Percentiles rank a stretch among this genome's conserved stretches.
phyloP scores from a whole-genome alignment of 2,888 invertebrate genomes.

The Rhingia rostrata region DNA sequence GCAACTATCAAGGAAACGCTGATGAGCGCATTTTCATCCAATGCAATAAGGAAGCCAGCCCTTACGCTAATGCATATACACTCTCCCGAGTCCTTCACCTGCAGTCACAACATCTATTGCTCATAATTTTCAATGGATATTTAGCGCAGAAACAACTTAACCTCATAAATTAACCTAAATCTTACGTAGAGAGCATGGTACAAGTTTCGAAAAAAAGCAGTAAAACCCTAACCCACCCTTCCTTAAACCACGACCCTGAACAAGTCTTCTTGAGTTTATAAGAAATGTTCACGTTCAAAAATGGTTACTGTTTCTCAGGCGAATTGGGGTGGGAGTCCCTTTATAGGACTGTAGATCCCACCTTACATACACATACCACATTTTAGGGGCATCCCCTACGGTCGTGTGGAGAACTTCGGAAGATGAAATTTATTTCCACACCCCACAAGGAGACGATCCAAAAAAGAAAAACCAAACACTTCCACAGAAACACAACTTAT shows the following conservation, averaged over 20 bases:
- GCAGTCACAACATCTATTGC: constrained; percentile 37
- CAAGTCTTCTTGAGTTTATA: constrained; percentile 25
- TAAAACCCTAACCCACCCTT: constrained; percentile 26
- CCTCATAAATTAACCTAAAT: constrained; percentile 72
- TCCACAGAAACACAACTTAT: constrained; percentile 64
- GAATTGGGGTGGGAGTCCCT: constrained; percentile 46
- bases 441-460: background rate
- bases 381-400: constrained; percentile 36
- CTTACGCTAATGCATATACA: background rate
- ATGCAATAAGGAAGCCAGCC: constrained; percentile 43
- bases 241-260: constrained; percentile 37
- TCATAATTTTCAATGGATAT: constrained; percentile 57
- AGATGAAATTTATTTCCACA: constrained; percentile 65
- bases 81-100: constrained; percentile 50
- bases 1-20: constrained; percentile 35
- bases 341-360: constrained; percentile 28
- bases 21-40: constrained; percentile 42
- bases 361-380: constrained; percentile 9
- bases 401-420: constrained; percentile 40
- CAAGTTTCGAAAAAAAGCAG: constrained; percentile 42
- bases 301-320: constrained; percentile 52
- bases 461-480: constrained; percentile 33
- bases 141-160: constrained; percentile 63
- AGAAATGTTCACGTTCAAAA: constrained; percentile 52
- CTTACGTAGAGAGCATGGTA: constrained; percentile 27